Base-by-base conservation (phyloP, 2,113 vertebrate species). In the Periophthalmodon schlosseri region DNA sequence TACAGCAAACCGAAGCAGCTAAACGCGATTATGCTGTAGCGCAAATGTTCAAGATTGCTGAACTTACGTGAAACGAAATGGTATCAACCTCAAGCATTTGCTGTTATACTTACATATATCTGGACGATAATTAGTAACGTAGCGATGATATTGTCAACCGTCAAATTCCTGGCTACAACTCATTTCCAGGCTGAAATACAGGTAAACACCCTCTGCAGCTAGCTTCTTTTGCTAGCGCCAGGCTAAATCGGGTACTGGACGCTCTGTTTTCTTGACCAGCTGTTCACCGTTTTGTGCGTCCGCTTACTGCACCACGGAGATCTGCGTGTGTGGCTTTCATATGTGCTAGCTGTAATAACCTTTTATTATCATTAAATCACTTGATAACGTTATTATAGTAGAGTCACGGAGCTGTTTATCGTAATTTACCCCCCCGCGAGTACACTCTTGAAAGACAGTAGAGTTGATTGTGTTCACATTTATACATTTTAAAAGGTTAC, bases 171-270 rank as follows among this genome's bases (percentile, higher is more conserved):
- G 79, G 74, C 81, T 63, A 65, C 80, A 74, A 70, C 57, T 68
- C 73, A 74, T 34, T 63, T 69, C 23, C 69, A 12, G 56, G 78
- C 76, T 72, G 60, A 68, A 67, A 66, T 76, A 52, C 76, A 91
- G 92, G 92, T 93, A 93, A 91, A 89, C 75, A 84, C 73, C 76
- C 77, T 49, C 56, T 46, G 47, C 33, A 24, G 16, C 33, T 34
- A 76, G 80, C 77, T 77, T 28, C 49, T 49, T 23, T 2, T 10
- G 68, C 67, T 91, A 90, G 84, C 84, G 24, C 18, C 5, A 34
- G 65, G 81, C 83, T 90, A 91, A 74, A 56, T 16, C 47, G 34
- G 39, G 33, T n/a, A 46, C 64, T 69, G 71, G 64, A 36, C 80
- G 70, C 34, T 79, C 33, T 70, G 83, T 78, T 76, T 78, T 58